Conservation (phyloP, 2,888 invertebrate species). For the Nephrotoma guestfalica region DNA sequence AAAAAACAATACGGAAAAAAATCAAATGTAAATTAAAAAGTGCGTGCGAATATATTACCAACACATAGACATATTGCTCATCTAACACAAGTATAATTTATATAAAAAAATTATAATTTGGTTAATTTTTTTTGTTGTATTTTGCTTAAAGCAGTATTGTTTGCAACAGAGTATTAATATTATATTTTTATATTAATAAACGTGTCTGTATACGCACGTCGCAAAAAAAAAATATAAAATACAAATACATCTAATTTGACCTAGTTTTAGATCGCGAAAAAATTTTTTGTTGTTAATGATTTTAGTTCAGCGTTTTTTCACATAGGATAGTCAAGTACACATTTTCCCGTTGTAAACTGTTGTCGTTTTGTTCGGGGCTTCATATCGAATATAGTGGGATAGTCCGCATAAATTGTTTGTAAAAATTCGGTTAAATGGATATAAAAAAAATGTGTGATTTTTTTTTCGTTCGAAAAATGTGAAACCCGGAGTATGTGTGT, state of each 20-base stretch:
- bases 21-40: background rate
- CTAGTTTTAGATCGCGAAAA: conserved; percentile 4
- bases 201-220: background rate
- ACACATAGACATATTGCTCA: background rate
- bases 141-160: background rate
- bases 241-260: conserved; percentile 4
- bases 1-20: background rate
- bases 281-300: background rate
- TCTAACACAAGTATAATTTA: background rate
- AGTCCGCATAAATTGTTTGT: background rate
- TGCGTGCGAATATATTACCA: conserved; percentile 2
- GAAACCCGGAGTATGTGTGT: background rate
- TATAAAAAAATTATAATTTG: background rate
- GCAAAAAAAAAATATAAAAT: background rate
- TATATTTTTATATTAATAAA: background rate
- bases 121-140: background rate
- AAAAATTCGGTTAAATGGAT: too few species aligned
- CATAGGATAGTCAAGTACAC: background rate
- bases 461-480: background rate
- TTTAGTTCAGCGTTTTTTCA: background rate
- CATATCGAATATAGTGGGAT: background rate
- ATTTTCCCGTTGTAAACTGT: background rate
- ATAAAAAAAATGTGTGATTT: background rate
- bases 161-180: background rate
- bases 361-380: background rate